Percentiles rank a stretch among this genome's conserved stretches.
Conservation (phyloP, 1,140 invertebrate species). For the Diachasma alloeum region DNA sequence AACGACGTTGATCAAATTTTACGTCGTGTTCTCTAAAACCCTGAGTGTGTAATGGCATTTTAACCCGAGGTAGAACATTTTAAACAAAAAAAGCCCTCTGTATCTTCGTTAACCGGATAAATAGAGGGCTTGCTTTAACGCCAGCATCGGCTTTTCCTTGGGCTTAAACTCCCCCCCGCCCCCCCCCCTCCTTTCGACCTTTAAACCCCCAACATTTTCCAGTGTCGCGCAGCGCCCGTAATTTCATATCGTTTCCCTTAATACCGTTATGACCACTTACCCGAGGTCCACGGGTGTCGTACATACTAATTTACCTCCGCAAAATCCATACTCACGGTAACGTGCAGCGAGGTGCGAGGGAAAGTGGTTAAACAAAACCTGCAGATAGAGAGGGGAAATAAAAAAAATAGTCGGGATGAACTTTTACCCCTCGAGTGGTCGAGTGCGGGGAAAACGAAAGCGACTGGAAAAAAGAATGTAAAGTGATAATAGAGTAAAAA, state of each 20-base stretch:
- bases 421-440: background rate
- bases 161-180: conserved; percentile 10
- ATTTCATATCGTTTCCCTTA: conserved; percentile 23
- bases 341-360: background rate
- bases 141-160: conserved; percentile 14
- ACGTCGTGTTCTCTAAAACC: background rate
- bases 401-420: background rate
- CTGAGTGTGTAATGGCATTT: background rate
- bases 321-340: background rate
- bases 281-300: background rate
- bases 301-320: conserved; percentile 6
- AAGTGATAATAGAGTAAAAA: conserved; percentile 9
- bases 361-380: background rate
- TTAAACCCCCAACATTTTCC: background rate
- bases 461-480: conserved; percentile 5
- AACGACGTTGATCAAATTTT: background rate
- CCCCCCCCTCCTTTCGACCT: background rate
- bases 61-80: background rate
- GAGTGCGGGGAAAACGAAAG: conserved; percentile 3
- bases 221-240: background rate
- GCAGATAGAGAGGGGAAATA: background rate
- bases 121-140: conserved; percentile 17
- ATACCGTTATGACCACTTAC: conserved; percentile 19
- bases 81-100: background rate
- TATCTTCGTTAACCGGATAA: conserved; percentile 21